Percentiles rank a stretch among this genome's conserved stretches.
Evolutionary conservation across 2,888 invertebrate species (phyloP).

Genomic region (Pteria penguin): DNA sequence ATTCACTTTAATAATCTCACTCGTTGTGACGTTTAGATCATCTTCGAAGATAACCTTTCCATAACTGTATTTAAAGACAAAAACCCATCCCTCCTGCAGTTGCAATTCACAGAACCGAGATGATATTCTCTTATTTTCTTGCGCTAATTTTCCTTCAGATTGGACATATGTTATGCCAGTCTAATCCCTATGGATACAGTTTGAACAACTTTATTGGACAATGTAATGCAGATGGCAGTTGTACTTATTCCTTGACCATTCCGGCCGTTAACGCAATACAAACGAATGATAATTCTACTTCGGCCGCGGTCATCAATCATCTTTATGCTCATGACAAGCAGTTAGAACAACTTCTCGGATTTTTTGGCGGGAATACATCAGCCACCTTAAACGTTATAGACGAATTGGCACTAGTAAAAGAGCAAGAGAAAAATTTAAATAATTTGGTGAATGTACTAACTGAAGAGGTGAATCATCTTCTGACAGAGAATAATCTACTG

Average conservation of each 20-base stretch:
- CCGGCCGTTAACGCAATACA: constrained; percentile 29
- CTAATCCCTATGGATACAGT: constrained; percentile 33
- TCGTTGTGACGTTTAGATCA: no score
- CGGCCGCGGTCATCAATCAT: constrained; percentile 32
- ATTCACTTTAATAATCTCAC: no score
- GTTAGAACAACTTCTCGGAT: constrained; percentile 26
- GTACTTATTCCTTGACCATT: constrained; percentile 31
- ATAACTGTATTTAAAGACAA: no score
- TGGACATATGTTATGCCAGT: background rate
- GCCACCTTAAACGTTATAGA: constrained; percentile 23
- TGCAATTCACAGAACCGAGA: no score
- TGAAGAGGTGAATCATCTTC: constrained; percentile 18
- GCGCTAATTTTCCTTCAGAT: background rate
- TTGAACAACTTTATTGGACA: constrained; percentile 36
- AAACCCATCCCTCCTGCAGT: no score
- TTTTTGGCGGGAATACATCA: constrained; percentile 30
- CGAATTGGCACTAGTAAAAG: constrained; percentile 19
- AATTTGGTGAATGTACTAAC: constrained; percentile 28
- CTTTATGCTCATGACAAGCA: constrained; percentile 34
- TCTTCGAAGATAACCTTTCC: no score
- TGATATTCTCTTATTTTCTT: no score
- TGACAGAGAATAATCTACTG: constrained; percentile 23
- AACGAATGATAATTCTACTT: constrained; percentile 35
- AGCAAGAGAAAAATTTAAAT: constrained; percentile 24
- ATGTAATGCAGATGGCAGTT: constrained; percentile 36